Conservation (phyloP, 1,140 invertebrate species). For the Cryptotermes secundus region DNA sequence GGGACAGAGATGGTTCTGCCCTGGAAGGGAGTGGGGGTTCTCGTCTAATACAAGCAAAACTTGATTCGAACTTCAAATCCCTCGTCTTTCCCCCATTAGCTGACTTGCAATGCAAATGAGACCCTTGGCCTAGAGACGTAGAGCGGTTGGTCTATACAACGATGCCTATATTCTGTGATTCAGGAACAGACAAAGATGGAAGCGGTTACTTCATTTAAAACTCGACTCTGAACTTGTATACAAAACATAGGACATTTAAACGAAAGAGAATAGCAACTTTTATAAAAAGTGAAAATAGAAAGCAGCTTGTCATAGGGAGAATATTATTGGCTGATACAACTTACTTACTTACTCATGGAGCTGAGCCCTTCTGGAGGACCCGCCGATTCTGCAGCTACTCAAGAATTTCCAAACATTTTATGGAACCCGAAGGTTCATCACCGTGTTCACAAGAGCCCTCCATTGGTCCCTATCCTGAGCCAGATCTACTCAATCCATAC, state of each 20-base stretch:
- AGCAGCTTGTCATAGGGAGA: no score
- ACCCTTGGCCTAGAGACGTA: slow-evolving; percentile 38
- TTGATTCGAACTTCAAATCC: slow-evolving; percentile 40
- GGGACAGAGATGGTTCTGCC: not conserved
- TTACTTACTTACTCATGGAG: no score
- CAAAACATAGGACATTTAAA: not conserved
- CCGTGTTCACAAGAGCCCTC: no score
- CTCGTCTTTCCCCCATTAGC: slow-evolving; percentile 42
- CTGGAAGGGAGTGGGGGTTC: not conserved
- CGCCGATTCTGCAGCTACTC: no score
- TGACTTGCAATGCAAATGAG: slow-evolving; percentile 45
- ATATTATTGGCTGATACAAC: no score
- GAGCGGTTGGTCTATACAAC: no score
- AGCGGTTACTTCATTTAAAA: slow-evolving; percentile 1
- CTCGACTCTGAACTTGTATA: not conserved
- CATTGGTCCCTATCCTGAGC: no score
- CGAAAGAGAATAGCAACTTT: not conserved
- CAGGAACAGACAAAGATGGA: not conserved
- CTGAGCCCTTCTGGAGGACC: no score
- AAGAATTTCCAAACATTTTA: no score
- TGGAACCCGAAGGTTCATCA: no score
- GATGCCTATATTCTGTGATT: not conserved
- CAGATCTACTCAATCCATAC: no score
- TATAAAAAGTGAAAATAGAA: not conserved
- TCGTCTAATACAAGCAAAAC: slow-evolving; percentile 39